A percentile compares a stretch with the other conserved stretches of the same genome.
These are phyloP conservation scores for Merluccius polli DNA, from an alignment of 2,797 vertebrate species.

Conservation along the genomic window DNA sequence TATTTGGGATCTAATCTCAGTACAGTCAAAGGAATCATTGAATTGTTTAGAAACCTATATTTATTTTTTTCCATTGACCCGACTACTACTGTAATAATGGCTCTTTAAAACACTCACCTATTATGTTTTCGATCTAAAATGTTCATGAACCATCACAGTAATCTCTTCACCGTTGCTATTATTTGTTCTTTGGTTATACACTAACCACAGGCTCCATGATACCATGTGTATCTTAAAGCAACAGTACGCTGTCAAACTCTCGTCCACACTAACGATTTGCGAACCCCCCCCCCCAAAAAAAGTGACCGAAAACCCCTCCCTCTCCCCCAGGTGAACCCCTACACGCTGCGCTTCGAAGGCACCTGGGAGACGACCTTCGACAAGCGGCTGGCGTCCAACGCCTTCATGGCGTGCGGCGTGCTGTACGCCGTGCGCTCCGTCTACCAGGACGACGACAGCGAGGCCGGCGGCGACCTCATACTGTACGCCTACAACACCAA, in stretches of 20 bases:
- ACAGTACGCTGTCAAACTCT: too few species aligned
- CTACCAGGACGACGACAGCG: constrained; percentile 91
- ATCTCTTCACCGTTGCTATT: too few species aligned
- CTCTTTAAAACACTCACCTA: too few species aligned
- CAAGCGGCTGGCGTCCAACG: constrained; percentile 90
- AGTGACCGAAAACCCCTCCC: neutral
- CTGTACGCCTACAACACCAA: constrained; percentile 93
- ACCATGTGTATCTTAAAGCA: too few species aligned
- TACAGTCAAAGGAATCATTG: constrained; percentile 7
- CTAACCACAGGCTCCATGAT: too few species aligned
- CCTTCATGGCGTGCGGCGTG: constrained; percentile 94
- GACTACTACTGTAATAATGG: too few species aligned
- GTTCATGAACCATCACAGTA: too few species aligned
- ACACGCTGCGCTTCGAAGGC: constrained; percentile 91
- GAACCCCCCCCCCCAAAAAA: too few species aligned
- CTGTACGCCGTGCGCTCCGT: constrained; percentile 90
- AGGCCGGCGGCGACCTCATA: constrained; percentile 84
- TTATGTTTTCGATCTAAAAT: too few species aligned
- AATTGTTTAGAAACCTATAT: constrained; percentile 1
- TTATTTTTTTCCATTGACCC: neutral
- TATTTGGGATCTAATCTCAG: neutral
- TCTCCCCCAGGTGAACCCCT: constrained; percentile 81
- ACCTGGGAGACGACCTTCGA: constrained; percentile 94
- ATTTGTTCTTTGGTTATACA: too few species aligned
- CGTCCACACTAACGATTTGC: too few species aligned